phyloP scores from a whole-genome alignment of 2,888 invertebrate species.

The Acleris sparsana region DNA sequence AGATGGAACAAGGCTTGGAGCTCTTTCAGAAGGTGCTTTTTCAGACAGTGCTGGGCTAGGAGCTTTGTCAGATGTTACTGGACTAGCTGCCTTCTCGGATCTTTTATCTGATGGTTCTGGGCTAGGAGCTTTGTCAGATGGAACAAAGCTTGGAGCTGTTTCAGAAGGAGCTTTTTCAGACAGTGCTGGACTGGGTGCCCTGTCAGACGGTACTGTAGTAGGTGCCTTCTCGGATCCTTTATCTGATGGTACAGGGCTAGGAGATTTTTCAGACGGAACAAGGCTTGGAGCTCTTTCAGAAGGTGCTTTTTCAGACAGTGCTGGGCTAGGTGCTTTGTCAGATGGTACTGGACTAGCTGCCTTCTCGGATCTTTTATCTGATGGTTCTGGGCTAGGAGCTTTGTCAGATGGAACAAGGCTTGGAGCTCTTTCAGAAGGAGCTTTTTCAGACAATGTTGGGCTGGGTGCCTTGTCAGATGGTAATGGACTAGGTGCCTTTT shows the following conservation, averaged over 20 bases:
- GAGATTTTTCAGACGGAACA: conserved; percentile 10
- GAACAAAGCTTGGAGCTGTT: too few species aligned
- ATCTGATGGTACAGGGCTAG: background rate
- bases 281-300: conserved; percentile 16
- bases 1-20: conserved; percentile 9
- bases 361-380: conserved; percentile 29
- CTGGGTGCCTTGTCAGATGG: background rate
- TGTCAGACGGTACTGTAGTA: conserved; percentile 10
- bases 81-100: conserved; percentile 23
- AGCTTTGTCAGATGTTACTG: conserved; percentile 18
- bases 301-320: conserved; percentile 2
- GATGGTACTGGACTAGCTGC: conserved; percentile 22
- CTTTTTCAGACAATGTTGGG: background rate
- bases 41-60: conserved; percentile 4
- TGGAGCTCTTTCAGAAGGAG: background rate
- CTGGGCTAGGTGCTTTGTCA: conserved; percentile 20
- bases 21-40: background rate
- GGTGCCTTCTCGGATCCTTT: conserved; percentile 27
- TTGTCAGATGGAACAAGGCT: conserved; percentile 16
- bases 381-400: background rate
- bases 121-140: conserved; percentile 21
- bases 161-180: too few species aligned
- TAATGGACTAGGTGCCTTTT: background rate
- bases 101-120: conserved; percentile 18
- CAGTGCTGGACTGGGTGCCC: background rate